phyloP scores from a whole-genome alignment of 2,797 vertebrate genomes.

The Scleropages formosus region DNA sequence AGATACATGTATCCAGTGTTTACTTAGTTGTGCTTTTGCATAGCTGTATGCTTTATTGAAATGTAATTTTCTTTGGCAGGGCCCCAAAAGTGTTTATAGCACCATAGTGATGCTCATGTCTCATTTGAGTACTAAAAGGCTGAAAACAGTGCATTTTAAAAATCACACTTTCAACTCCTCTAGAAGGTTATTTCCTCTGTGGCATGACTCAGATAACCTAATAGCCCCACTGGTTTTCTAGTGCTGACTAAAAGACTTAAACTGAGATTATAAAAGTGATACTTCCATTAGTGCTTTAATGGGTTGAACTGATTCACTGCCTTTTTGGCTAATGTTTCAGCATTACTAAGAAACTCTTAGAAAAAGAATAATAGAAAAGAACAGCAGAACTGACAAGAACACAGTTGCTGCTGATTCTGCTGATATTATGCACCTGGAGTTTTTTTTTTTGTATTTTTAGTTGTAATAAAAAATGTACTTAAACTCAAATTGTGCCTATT shows the following conservation, averaged over 20 bases:
- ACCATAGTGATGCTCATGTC: no score
- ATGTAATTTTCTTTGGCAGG: no score
- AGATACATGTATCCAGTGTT: no score
- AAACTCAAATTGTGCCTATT: neutral
- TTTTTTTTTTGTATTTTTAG: neutral
- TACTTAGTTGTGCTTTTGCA: no score
- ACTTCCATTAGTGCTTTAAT: constrained; percentile 2
- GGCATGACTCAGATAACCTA: neutral
- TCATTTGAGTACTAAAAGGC: no score
- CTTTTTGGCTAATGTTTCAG: neutral
- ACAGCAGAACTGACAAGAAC: neutral
- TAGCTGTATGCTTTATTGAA: no score
- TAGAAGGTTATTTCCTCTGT: neutral
- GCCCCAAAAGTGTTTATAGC: no score
- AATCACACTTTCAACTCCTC: no score
- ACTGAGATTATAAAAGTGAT: neutral
- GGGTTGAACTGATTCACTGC: neutral
- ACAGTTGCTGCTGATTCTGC: no score
- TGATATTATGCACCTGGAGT: neutral
- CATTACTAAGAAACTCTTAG: neutral
- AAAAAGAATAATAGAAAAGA: constrained; percentile 6
- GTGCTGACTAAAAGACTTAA: neutral
- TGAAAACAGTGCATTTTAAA: no score
- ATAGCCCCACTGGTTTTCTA: neutral
- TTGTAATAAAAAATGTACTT: neutral